Evolutionary conservation across 2,797 vertebrate genomes (phyloP).

Genomic region (Zenarchopterus dispar): DNA sequence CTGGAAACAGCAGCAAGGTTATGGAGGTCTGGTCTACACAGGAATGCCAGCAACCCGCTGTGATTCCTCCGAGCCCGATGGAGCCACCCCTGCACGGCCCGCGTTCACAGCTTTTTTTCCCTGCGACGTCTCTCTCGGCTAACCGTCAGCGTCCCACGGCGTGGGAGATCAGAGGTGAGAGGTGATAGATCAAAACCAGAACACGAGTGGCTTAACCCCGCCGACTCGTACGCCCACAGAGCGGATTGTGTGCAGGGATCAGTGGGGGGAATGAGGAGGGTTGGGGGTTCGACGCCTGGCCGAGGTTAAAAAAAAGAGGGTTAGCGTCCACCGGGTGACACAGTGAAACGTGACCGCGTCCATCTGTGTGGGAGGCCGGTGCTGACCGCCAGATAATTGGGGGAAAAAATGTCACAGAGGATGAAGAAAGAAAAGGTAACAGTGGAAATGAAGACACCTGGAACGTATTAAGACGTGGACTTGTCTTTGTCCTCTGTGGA

Average conservation of each 20-base stretch:
- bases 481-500: slow-evolving; percentile 23
- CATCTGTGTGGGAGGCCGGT: slow-evolving; percentile 51
- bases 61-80: slow-evolving; percentile 10
- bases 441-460: slow-evolving; percentile 38
- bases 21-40: slow-evolving; percentile 25
- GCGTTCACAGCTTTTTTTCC: slow-evolving; percentile 29
- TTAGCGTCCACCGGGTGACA: slow-evolving; percentile 61
- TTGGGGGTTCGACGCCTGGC: slow-evolving; percentile 52
- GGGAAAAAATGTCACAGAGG: slow-evolving; percentile 29
- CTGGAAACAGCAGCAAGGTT: slow-evolving; percentile 34
- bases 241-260: slow-evolving; percentile 57
- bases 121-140: slow-evolving; percentile 71
- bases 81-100: slow-evolving; percentile 25
- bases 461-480: slow-evolving; percentile 50
- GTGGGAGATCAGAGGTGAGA: slow-evolving; percentile 71
- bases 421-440: slow-evolving; percentile 37
- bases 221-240: slow-evolving; percentile 54
- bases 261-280: too few relatives aligned
- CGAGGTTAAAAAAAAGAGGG: slow-evolving; percentile 61
- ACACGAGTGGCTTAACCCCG: slow-evolving; percentile 64
- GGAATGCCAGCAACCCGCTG: slow-evolving; percentile 15
- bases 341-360: slow-evolving; percentile 73
- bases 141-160: slow-evolving; percentile 57
- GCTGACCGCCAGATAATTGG: slow-evolving; percentile 41
- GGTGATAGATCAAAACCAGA: slow-evolving; percentile 75